Evolutionary conservation across 2,888 invertebrate species (phyloP).

Genomic region (Lepas anatifera): DNA sequence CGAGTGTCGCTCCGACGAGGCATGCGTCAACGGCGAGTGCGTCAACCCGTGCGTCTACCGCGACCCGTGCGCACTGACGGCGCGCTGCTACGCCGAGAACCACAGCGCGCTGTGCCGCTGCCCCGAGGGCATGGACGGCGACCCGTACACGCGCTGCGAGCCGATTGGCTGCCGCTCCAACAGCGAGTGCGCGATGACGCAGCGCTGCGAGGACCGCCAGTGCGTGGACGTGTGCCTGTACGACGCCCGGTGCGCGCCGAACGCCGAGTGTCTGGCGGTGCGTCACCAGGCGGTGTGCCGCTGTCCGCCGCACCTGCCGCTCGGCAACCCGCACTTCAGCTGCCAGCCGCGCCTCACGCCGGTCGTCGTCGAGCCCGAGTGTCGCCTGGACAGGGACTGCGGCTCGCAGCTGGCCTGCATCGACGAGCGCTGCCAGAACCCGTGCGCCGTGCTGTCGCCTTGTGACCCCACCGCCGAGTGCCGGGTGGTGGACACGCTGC

Average conservation of each 20-base stretch:
- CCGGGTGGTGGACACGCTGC: conserved; percentile 27
- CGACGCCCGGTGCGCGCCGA: conserved; percentile 53
- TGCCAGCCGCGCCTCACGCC: conserved; percentile 54
- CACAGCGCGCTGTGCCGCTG: conserved; percentile 72
- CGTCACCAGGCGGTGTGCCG: conserved; percentile 77
- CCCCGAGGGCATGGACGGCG: conserved; percentile 48
- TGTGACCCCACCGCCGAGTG: conserved; percentile 45
- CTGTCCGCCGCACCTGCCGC: conserved; percentile 59
- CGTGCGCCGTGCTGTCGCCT: conserved; percentile 27
- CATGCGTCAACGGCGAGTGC: conserved; percentile 67
- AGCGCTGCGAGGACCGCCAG: conserved; percentile 68
- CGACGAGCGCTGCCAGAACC: conserved; percentile 27
- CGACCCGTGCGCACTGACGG: conserved; percentile 70
- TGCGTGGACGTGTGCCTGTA: conserved; percentile 66
- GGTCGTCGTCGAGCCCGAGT: conserved; percentile 47
- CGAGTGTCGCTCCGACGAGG: conserved; percentile 55
- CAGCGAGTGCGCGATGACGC: conserved; percentile 42
- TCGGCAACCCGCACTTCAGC: conserved; percentile 70
- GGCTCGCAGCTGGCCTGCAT: conserved; percentile 30
- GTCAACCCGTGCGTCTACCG: conserved; percentile 64
- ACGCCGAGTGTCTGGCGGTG: conserved; percentile 65
- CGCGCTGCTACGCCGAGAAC: conserved; percentile 65
- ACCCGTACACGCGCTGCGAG: conserved; percentile 65
- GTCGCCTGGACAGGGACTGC: conserved; percentile 25
- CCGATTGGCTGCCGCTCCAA: conserved; percentile 59